A percentile compares a stretch with the other conserved stretches of the same genome.
phyloP scores from a whole-genome alignment of 1,140 invertebrate species.

The Tetramorium parvispinum region DNA sequence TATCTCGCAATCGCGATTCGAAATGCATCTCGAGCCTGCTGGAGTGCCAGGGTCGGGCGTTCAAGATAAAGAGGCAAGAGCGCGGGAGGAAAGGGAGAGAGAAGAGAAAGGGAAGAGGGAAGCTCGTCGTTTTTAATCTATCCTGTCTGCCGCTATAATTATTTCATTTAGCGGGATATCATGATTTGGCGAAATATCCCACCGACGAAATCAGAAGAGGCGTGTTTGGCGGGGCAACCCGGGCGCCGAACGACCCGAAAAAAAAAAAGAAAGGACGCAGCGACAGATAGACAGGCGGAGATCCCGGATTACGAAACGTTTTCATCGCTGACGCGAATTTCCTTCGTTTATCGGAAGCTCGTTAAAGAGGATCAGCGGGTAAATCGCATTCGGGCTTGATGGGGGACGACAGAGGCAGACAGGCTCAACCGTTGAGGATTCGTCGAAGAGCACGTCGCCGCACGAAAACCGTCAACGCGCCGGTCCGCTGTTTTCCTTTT shows the following conservation, averaged over 20 bases:
- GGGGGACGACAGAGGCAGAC: conserved; percentile 39
- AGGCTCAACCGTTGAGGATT: conserved; percentile 26
- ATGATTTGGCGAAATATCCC: conserved; percentile 31
- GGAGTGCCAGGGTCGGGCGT: neutral
- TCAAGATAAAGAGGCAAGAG: neutral
- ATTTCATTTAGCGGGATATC: conserved; percentile 55
- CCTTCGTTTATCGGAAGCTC: conserved; percentile 75
- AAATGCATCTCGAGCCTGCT: conserved; percentile 12
- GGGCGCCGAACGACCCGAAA: neutral
- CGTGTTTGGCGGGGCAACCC: conserved; percentile 31
- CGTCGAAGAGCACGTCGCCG: conserved; percentile 20
- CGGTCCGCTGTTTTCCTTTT: neutral
- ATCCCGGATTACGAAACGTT: conserved; percentile 73
- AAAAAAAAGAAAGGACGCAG: neutral
- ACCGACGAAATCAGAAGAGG: conserved; percentile 40
- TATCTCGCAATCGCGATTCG: conserved; percentile 52
- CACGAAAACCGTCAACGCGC: conserved; percentile 30
- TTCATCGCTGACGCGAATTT: conserved; percentile 74
- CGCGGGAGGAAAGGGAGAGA: neutral
- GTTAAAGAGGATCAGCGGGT: conserved; percentile 71
- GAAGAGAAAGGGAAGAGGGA: neutral
- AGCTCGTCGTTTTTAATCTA: conserved; percentile 53
- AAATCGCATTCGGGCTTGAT: conserved; percentile 68
- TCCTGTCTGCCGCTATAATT: conserved; percentile 38
- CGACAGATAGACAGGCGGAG: conserved; percentile 56